These are phyloP conservation scores for Phaethornis superciliosus DNA, from an alignment of 2,113 vertebrate genomes.

Conservation along the genomic window DNA sequence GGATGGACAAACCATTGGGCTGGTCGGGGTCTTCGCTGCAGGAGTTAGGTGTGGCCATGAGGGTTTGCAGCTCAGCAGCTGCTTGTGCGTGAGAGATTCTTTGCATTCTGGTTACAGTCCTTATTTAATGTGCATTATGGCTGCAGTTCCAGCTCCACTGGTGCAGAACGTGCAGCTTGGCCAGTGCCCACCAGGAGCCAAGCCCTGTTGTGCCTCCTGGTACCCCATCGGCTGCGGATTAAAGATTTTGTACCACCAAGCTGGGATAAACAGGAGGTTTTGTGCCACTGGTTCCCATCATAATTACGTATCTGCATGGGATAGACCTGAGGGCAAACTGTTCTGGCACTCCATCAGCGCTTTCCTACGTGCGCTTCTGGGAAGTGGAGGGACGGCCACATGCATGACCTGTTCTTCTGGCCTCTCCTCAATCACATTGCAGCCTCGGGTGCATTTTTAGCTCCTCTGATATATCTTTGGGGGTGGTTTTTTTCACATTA, in stretches of 20 bases:
- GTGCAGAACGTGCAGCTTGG: rapidly evolving
- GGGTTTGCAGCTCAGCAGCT: background rate
- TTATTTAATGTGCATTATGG: background rate
- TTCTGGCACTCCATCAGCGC: constrained; percentile 65
- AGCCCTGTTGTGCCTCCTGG: rapidly evolving
- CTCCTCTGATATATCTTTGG: constrained; percentile 20
- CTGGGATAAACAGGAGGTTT: background rate
- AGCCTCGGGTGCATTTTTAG: constrained; percentile 40
- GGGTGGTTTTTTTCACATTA: background rate
- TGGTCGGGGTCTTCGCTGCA: background rate
- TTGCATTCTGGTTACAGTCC: background rate
- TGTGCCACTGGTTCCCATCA: constrained; percentile 7
- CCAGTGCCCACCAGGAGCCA: background rate
- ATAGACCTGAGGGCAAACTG: constrained; percentile 47
- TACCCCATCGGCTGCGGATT: background rate
- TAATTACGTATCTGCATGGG: constrained; percentile 37
- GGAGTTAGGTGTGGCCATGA: background rate
- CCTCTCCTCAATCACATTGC: constrained; percentile 51
- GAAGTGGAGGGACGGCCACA: constrained; percentile 68
- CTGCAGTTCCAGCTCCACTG: background rate
- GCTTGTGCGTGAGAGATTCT: background rate
- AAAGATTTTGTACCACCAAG: background rate
- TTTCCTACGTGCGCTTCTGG: constrained; percentile 55
- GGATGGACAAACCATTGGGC: rapidly evolving
- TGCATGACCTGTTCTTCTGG: constrained; percentile 79